Evolutionary conservation across 2,797 vertebrate species (phyloP).

Genomic region (Phataginus tetradactyla): DNA sequence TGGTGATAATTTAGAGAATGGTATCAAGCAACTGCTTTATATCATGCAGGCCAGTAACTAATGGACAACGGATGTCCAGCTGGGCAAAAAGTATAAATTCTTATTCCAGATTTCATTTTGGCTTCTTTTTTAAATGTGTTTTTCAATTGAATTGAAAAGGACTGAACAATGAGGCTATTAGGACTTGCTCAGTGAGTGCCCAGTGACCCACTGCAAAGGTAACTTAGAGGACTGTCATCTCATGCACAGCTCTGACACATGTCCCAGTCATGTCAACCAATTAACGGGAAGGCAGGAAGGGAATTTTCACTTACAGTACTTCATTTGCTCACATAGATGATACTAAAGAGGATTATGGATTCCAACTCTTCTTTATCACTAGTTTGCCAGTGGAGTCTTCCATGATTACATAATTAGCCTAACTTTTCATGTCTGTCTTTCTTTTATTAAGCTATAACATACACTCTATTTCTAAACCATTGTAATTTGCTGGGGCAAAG

Average conservation of each 20-base stretch:
- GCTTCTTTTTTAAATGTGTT: not conserved
- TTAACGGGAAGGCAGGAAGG: not conserved
- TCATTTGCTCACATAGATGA: not conserved
- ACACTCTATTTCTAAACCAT: not conserved
- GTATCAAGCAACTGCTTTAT: constrained; percentile 9
- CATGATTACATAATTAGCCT: not conserved
- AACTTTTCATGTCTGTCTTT: not conserved
- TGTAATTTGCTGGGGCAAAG: not conserved
- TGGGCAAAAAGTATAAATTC: not conserved
- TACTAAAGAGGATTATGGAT: not conserved
- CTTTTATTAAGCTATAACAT: not conserved
- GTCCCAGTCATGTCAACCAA: not conserved
- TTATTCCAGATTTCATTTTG: constrained; percentile 46
- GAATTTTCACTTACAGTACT: not conserved
- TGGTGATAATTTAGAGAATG: constrained; percentile 9
- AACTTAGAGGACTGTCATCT: not conserved
- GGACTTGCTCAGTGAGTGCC: not conserved
- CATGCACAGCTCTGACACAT: not conserved
- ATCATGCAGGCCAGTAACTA: not conserved
- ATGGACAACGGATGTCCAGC: constrained; percentile 9
- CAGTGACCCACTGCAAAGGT: not conserved
- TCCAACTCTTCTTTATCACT: not conserved
- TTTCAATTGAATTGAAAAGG: not conserved
- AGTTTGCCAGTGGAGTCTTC: not conserved
- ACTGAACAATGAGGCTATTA: not conserved